These are phyloP conservation scores for Phalacrocorax pelagicus DNA, from an alignment of 2,113 vertebrate species.

Conservation along the genomic window DNA sequence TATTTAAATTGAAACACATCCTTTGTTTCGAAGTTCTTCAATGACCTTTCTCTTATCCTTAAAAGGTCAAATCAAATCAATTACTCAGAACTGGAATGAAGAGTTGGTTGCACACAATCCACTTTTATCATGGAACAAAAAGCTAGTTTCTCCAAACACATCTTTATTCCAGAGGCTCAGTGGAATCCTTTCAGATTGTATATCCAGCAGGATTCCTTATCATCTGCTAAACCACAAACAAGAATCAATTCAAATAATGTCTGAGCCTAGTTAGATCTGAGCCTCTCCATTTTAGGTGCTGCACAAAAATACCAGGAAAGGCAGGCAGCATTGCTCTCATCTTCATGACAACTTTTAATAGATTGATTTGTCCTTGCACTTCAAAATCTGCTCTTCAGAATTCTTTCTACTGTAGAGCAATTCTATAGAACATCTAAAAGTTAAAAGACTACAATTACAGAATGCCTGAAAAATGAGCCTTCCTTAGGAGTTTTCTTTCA, in stretches of 20 bases:
- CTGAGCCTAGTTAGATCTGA: not conserved
- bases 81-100: not conserved
- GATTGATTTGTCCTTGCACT: not conserved
- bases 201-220: not conserved
- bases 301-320: not conserved
- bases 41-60: not conserved
- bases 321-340: not conserved
- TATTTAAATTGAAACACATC: not conserved
- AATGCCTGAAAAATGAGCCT: not conserved
- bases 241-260: not conserved
- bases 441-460: not conserved
- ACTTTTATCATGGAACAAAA: not conserved
- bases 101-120: not conserved
- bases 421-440: not conserved
- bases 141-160: not conserved
- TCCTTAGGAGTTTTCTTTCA: not conserved
- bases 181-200: not conserved
- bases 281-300: not conserved
- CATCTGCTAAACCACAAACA: not conserved
- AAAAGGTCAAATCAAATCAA: not conserved
- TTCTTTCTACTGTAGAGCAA: not conserved
- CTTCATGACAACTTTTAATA: not conserved
- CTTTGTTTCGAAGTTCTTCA: not conserved
- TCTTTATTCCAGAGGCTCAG: not conserved
- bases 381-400: not conserved